Conservation (phyloP, 2,113 vertebrate genomes). For the Tauraco erythrolophus region DNA sequence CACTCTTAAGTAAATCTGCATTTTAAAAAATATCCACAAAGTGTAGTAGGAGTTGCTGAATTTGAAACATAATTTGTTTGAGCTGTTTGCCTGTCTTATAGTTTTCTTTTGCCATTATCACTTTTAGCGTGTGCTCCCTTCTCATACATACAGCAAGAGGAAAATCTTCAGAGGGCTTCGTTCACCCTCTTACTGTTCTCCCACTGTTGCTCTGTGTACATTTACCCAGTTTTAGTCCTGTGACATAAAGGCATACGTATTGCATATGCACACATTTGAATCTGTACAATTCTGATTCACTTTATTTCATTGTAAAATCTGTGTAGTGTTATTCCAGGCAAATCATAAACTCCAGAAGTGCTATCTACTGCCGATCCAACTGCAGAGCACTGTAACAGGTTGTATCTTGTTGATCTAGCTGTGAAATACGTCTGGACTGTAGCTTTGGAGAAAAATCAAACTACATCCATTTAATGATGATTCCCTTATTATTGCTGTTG, state of each 20-base stretch:
- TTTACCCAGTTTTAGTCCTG: background rate
- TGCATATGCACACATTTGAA: background rate
- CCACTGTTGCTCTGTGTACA: fast-evolving
- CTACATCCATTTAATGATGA: background rate
- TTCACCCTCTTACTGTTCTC: background rate
- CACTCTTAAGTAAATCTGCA: background rate
- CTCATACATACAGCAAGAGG: background rate
- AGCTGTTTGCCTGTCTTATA: background rate
- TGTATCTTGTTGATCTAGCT: background rate
- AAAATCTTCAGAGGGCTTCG: background rate
- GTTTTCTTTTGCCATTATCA: background rate
- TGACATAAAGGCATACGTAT: background rate
- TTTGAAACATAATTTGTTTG: background rate
- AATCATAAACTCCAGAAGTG: background rate
- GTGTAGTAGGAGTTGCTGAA: background rate
- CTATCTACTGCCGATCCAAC: background rate
- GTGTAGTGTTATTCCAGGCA: background rate
- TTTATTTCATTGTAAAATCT: background rate
- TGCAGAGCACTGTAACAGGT: background rate
- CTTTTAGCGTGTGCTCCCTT: background rate
- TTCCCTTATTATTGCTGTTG: background rate
- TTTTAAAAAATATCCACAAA: background rate
- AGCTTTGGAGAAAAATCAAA: background rate
- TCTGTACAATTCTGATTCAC: background rate
- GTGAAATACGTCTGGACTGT: background rate